Evolutionary conservation across 2,888 invertebrate genomes (phyloP).

Genomic region (Dynastes hyllus): DNA sequence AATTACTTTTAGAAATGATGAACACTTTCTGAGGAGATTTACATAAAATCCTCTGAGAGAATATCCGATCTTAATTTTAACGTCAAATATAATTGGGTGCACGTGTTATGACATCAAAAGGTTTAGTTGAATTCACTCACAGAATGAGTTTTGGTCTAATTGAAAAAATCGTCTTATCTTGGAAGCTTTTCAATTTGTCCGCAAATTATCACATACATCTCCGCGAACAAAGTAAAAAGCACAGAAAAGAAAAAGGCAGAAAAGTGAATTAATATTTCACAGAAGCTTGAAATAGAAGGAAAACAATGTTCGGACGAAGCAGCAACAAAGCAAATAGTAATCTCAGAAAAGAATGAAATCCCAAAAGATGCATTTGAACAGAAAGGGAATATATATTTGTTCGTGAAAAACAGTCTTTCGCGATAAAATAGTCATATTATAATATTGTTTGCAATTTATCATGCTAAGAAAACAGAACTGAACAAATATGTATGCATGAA

Average conservation of each 20-base stretch:
- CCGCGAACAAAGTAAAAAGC: neutral
- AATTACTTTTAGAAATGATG: too few species aligned
- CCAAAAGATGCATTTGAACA: slow-evolving; percentile 16
- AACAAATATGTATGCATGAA: neutral
- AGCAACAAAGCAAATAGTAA: slow-evolving; percentile 8
- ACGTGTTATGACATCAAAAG: too few species aligned
- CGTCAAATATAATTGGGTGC: too few species aligned
- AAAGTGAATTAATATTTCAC: slow-evolving; percentile 35
- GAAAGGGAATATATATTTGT: slow-evolving; percentile 31
- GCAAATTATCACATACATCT: neutral
- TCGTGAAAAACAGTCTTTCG: slow-evolving; percentile 14
- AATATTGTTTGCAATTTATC: slow-evolving; percentile 33
- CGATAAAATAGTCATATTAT: slow-evolving; percentile 33
- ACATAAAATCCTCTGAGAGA: too few species aligned
- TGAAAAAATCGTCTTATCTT: neutral
- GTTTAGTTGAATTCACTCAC: neutral
- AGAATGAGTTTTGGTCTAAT: neutral
- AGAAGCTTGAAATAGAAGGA: slow-evolving; percentile 15
- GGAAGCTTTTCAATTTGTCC: slow-evolving; percentile 2
- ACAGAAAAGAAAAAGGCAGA: neutral
- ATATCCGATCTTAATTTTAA: too few species aligned
- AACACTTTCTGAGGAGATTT: too few species aligned
- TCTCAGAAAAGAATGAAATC: slow-evolving; percentile 7
- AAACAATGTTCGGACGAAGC: slow-evolving; percentile 16
- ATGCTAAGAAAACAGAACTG: slow-evolving; percentile 15